Percentiles rank a stretch among this genome's conserved stretches.
These are phyloP conservation scores for Oreochromis aureus DNA, from an alignment of 2,113 vertebrate genomes.

Conservation along the genomic window DNA sequence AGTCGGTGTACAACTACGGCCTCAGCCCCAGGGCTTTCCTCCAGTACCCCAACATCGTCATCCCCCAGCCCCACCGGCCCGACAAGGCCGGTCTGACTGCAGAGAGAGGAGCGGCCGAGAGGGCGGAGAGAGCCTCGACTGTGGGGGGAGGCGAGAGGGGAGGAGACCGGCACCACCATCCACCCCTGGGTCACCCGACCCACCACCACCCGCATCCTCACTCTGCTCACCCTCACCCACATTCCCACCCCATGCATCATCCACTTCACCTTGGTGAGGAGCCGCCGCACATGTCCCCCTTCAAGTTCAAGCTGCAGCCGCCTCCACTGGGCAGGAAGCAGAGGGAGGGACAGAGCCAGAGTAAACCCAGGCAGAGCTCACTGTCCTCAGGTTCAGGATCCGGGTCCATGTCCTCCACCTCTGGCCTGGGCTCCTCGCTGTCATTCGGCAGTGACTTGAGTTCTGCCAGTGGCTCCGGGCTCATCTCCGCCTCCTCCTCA, in stretches of 20 bases:
- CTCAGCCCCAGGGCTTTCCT: conserved; percentile 88
- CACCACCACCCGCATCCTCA: conserved; percentile 59
- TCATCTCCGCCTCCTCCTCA: conserved; percentile 73
- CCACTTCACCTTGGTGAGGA: conserved; percentile 70
- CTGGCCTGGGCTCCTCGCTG: conserved; percentile 71
- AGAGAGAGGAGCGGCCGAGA: conserved; percentile 44
- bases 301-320: conserved; percentile 91
- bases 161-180: conserved; percentile 59
- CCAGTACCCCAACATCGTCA: conserved; percentile 85
- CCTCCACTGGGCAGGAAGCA: conserved; percentile 83
- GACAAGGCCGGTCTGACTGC: conserved; percentile 56
- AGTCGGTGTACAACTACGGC: conserved; percentile 91
- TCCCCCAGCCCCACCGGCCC: conserved; percentile 83
- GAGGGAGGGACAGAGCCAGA: conserved; percentile 69
- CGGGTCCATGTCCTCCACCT: conserved; percentile 65
- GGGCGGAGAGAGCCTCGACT: conserved; percentile 28
- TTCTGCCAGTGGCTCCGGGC: conserved; percentile 68
- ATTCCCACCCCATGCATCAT: conserved; percentile 61
- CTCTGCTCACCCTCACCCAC: conserved; percentile 58
- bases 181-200: conserved; percentile 43
- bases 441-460: conserved; percentile 74
- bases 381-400: conserved; percentile 68
- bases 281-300: conserved; percentile 74
- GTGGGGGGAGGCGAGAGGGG: conserved; percentile 36
- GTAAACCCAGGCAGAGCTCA: conserved; percentile 54